Evolutionary conservation across 2,888 invertebrate genomes (phyloP).

Genomic region (Lagria hirta): DNA sequence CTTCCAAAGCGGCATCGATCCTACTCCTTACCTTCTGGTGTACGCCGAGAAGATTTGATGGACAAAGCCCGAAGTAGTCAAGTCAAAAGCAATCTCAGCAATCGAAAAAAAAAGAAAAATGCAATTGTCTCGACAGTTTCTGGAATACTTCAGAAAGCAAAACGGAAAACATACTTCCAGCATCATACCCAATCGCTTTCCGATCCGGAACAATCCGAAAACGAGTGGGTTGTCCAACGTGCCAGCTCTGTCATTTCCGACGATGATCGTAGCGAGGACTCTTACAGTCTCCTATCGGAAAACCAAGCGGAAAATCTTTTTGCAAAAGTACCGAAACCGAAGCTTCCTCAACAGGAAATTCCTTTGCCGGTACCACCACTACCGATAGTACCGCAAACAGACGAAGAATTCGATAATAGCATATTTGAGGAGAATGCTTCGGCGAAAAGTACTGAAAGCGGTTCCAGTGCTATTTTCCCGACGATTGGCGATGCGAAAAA

Average conservation of each 20-base stretch:
- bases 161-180: conserved; percentile 65
- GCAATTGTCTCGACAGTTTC: conserved; percentile 82
- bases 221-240: conserved; percentile 66
- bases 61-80: conserved; percentile 54
- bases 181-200: conserved; percentile 65
- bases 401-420: too few species aligned
- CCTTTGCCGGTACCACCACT: too few species aligned
- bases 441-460: conserved; percentile 64
- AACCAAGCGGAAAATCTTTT: conserved; percentile 64
- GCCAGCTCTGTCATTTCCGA: conserved; percentile 73
- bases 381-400: too few species aligned
- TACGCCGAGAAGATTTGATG: conserved; percentile 60
- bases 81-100: conserved; percentile 39
- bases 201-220: conserved; percentile 76
- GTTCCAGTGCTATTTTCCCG: conserved; percentile 65
- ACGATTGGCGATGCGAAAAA: conserved; percentile 75
- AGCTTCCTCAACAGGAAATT: conserved; percentile 43
- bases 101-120: conserved; percentile 74
- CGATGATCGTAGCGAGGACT: conserved; percentile 62
- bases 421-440: conserved; percentile 60
- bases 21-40: conserved; percentile 76
- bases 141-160: conserved; percentile 82
- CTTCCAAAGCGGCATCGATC: conserved; percentile 77
- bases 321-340: conserved; percentile 59
- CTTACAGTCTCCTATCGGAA: conserved; percentile 64